Conservation (phyloP, 2,797 vertebrate genomes). For the Anguilla obscura region DNA sequence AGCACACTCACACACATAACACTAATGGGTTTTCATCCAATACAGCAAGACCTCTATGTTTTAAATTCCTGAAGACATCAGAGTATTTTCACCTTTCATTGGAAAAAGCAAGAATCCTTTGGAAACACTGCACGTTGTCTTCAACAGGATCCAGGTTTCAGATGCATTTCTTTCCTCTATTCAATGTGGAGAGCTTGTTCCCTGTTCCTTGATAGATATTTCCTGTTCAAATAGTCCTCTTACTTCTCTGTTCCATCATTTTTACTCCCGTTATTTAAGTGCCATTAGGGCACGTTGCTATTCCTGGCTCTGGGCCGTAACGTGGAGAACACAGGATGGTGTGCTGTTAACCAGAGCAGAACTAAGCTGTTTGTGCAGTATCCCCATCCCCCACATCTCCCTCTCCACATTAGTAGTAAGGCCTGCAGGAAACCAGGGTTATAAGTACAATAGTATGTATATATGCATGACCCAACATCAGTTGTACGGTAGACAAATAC, state of each 20-base stretch:
- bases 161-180: slow-evolving; percentile 26
- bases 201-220: not conserved
- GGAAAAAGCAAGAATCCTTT: not conserved
- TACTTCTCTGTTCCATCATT: slow-evolving; percentile 24
- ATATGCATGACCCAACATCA: not conserved
- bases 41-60: not conserved
- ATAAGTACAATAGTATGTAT: not conserved
- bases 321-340: slow-evolving; percentile 42
- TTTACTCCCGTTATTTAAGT: slow-evolving; percentile 38
- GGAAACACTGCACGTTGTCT: not conserved
- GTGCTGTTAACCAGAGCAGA: slow-evolving; percentile 64
- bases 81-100: not conserved
- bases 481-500: not conserved
- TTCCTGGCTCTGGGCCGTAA: slow-evolving; percentile 40
- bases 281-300: slow-evolving; percentile 39
- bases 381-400: not conserved
- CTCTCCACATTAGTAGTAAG: not conserved
- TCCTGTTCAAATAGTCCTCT: slow-evolving; percentile 4
- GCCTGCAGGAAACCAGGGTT: not conserved
- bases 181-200: not conserved
- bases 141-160: slow-evolving; percentile 27
- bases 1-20: not conserved
- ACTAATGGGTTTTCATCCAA: not conserved
- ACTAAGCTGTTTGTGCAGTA: slow-evolving; percentile 57
- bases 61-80: not conserved